Conservation (phyloP, 2,797 vertebrate species). For the Phalloptychus januarius region DNA sequence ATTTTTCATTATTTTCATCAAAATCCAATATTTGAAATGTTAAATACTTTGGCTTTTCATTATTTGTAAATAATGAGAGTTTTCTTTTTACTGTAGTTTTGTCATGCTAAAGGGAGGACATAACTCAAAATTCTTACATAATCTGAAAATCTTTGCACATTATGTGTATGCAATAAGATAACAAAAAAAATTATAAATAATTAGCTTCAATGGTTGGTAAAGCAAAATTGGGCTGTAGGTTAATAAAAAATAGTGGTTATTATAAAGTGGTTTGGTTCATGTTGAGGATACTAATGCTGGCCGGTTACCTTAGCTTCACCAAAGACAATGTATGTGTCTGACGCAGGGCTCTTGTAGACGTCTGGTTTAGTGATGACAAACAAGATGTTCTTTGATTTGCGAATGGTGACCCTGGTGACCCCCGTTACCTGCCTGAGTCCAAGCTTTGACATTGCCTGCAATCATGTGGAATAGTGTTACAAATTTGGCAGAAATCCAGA, state of each 20-base stretch:
- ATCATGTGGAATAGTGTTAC: conserved; percentile 20
- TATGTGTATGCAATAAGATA: background rate
- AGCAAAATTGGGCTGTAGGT: background rate
- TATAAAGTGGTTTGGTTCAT: background rate
- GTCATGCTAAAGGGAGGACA: background rate
- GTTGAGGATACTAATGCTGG: background rate
- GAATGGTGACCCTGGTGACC: conserved; percentile 97
- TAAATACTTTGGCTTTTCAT: background rate
- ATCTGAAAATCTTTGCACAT: background rate
- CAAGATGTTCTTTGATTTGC: conserved; percentile 98
- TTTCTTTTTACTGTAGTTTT: background rate
- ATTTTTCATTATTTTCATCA: background rate
- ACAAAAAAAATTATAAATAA: background rate
- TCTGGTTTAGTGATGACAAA: conserved; percentile 99
- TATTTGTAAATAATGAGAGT: background rate
- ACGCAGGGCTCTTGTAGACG: conserved; percentile 98
- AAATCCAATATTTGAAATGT: background rate
- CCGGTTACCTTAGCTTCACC: conserved; percentile 92
- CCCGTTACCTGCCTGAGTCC: conserved; percentile 98
- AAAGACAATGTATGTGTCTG: conserved; percentile 98
- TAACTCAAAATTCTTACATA: background rate
- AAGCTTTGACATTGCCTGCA: conserved; percentile 97
- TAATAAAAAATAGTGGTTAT: background rate
- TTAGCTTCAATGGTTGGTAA: background rate
- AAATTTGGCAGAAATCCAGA: background rate